phyloP scores from a whole-genome alignment of 2,113 vertebrate genomes.

The Anolis sagrei region DNA sequence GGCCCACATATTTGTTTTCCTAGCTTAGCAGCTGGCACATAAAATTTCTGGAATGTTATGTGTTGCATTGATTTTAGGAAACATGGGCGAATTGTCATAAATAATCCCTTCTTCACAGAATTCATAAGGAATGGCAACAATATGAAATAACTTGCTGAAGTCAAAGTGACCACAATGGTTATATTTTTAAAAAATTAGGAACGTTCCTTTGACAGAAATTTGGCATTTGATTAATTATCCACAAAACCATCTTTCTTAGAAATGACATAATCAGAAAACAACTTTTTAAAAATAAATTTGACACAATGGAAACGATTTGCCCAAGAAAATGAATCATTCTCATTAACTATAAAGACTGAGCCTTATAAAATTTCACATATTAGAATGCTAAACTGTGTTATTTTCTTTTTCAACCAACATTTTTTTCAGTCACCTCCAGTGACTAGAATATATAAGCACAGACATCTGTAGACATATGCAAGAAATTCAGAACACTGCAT shows the following conservation, averaged over 20 bases:
- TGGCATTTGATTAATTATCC: conserved; percentile 7
- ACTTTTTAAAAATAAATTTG: neutral
- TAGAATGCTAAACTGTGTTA: neutral
- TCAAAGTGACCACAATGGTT: neutral
- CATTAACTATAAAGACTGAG: neutral
- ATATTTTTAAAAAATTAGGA: neutral
- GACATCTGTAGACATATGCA: neutral
- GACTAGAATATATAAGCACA: neutral
- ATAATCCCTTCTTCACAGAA: neutral
- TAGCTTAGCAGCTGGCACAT: conserved; percentile 3
- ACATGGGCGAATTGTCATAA: neutral
- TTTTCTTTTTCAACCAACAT: neutral
- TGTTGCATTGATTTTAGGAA: neutral
- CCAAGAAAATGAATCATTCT: neutral
- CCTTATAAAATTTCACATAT: neutral
- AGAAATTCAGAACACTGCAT: neutral
- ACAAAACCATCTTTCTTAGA: neutral
- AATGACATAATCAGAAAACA: neutral
- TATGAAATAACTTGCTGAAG: neutral
- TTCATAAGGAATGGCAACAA: neutral
- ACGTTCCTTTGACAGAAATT: neutral
- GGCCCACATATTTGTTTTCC: conserved; percentile 24
- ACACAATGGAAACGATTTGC: neutral
- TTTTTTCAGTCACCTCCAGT: neutral
- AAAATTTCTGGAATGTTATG: neutral